Evolutionary conservation across 1,140 invertebrate species (phyloP), one percentile per base, ranked within the genome.

Genomic region (Rhagoletis zephyria): DNA sequence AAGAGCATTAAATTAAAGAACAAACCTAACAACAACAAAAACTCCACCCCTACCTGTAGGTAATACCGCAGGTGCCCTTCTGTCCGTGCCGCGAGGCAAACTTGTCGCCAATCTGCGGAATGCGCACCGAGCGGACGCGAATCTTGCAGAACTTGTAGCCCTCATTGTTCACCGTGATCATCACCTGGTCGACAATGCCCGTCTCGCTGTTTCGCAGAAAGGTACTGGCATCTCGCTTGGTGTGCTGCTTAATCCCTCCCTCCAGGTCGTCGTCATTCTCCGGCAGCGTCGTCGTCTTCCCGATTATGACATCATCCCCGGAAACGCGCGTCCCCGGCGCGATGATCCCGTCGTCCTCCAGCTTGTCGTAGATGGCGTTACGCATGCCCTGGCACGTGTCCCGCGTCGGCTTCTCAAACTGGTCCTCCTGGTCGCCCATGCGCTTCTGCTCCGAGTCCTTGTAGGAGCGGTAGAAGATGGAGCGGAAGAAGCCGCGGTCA

Each of bases 101-200:
- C 92, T 99, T 99, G 93, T 99, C 98, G 3, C 99, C 98, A 93
- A 99, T 99, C 95, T 99, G 98, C 14, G 98, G 99, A 85, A 98
- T 98, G 90, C 99, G 96, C 10, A 99, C 98, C n/a, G 98, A 99
- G 60, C 98, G 94, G 7, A 99, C 98, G 87, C 98, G 95, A 92
- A 99, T 99, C 94, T 99, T 99, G 91, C 98, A 98, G 93, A 99
- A 99, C 93, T 99, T 99, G 93, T 99, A 98, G 7, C 98, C 99
- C 93, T 99, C 98, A 85, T 97, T 96, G 93, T 99, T 99, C 30
- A 99, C 94, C 1, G 98, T 99, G 59, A 99, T 93, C 98, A 99
- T 99, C 1, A 98, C 98, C 94, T 99, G 98, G 95, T 99, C 98
- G 74, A 99, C 97, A 93, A 99, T 99, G 90, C 98, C 99, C 88